Evolutionary conservation across 2,113 vertebrate genomes (phyloP), one percentile per base, ranked within the genome.

Genomic region (Acinonyx jubatus): DNA sequence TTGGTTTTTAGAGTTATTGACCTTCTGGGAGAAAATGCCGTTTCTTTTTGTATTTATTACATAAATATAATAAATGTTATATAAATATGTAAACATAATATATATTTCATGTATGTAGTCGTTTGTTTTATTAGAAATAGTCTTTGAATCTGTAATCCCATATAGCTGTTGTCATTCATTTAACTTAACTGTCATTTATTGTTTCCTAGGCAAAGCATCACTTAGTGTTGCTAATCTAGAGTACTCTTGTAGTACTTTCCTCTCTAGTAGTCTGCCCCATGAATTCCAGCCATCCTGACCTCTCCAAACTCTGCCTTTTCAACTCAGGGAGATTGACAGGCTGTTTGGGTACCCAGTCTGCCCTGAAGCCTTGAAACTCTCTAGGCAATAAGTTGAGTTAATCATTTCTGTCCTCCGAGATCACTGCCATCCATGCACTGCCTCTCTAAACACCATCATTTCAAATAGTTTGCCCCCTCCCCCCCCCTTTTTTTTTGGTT

Each of bases 71-170:
- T 15, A 79, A 91, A 23, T 52, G 16, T 41, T 89, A 21, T 74
- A 21, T 79, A 89, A 92, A 76, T 68, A 45, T 31, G 31, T 78
- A n/a, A 90, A 45, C 33, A 83, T 15, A 50, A 15, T 61, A 66
- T 13, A 33, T 96, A 52, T 74, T 68, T 91, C 12, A 45, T 81
- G 57, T 36, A 33, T 97, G 4, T 73, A 94, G 16, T 25, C n/a
- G 12, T 96, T 95, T 92, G 68, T 36, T 89, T 86, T 89, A 61
- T 92, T 97, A 97, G 15, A 83, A 55, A 52, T 61, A 89, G n/a
- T 71, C 41, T 94, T 88, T 84, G 29, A 91, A 83, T 95, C 55
- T 96, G 1, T 94, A 29, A 83, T 21, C 25, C 36, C 90, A 74
- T 74, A 78, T 8, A 92, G 6, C 36, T 93, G 0, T 38, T 92